Evolutionary conservation across 2,797 vertebrate species (phyloP).

Genomic region (Pampus argenteus): DNA sequence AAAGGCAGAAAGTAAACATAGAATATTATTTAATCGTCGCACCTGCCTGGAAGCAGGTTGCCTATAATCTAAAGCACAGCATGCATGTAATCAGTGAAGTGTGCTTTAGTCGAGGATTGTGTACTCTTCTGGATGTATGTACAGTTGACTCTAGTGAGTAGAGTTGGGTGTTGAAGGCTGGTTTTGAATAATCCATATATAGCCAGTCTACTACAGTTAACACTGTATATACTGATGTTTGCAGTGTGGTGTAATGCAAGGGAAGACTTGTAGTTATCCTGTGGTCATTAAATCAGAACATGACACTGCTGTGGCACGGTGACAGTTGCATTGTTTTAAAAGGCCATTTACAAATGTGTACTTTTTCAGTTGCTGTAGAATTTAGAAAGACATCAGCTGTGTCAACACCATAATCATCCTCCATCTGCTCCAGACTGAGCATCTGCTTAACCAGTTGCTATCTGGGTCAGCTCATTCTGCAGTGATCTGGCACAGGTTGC

Average conservation of each 20-base stretch:
- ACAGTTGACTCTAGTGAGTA: background rate
- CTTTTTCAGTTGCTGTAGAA: conserved; percentile 21
- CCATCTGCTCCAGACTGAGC: conserved; percentile 41
- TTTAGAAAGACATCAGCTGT: conserved; percentile 27
- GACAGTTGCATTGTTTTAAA: conserved; percentile 13
- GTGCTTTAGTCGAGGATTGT: background rate
- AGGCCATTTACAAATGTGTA: conserved; percentile 24
- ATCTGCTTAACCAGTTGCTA: conserved; percentile 47
- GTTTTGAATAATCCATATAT: background rate
- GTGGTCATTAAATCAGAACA: conserved; percentile 9
- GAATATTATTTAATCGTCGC: no score
- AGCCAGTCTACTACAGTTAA: background rate
- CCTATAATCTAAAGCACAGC: background rate
- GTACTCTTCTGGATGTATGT: no score
- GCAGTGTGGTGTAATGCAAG: background rate
- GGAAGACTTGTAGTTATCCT: background rate
- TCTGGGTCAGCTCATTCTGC: conserved; percentile 31
- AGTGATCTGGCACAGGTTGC: conserved; percentile 24
- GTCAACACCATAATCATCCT: conserved; percentile 26
- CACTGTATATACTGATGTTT: background rate
- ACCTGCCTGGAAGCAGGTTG: no score
- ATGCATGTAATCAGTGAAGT: no score
- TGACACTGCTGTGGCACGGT: conserved; percentile 14
- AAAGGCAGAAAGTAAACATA: background rate
- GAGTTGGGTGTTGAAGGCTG: background rate